A percentile compares a stretch with the other conserved stretches of the same genome.
Conservation (phyloP, 1,140 invertebrate genomes). For the Daktulosphaira vitifoliae region DNA sequence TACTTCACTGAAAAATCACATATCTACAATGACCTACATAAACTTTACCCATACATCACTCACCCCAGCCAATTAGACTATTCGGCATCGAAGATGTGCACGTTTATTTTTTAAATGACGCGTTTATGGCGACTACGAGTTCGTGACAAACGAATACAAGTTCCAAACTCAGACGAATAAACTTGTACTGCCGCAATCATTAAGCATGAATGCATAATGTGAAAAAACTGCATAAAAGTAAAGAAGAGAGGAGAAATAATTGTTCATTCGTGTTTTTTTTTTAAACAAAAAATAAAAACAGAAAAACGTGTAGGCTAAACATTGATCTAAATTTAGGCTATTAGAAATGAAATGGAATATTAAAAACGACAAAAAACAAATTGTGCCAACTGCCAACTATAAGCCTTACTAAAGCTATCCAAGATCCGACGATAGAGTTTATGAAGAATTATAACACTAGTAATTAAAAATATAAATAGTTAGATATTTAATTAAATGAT, state of each 20-base stretch:
- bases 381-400: slow-evolving; percentile 23
- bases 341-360: slow-evolving; percentile 3
- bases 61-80: background rate
- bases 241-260: too few species aligned
- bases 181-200: background rate
- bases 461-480: too few species aligned
- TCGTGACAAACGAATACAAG: slow-evolving; percentile 1
- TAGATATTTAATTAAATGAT: background rate
- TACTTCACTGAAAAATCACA: background rate
- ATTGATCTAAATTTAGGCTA: slow-evolving; percentile 19
- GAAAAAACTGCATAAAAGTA: too few species aligned
- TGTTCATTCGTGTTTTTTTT: too few species aligned
- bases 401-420: slow-evolving; percentile 3
- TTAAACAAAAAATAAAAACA: background rate
- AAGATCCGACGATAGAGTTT: background rate
- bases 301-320: slow-evolving; percentile 20
- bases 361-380: background rate
- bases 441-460: too few species aligned
- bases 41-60: slow-evolving; percentile 1
- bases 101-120: slow-evolving; percentile 14
- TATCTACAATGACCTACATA: slow-evolving; percentile 2
- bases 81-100: background rate
- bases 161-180: background rate
- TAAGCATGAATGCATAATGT: background rate
- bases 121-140: background rate